These are phyloP conservation scores for Drosophila mauritiana DNA, from an alignment of 1,140 invertebrate species.

Conservation along the genomic window DNA sequence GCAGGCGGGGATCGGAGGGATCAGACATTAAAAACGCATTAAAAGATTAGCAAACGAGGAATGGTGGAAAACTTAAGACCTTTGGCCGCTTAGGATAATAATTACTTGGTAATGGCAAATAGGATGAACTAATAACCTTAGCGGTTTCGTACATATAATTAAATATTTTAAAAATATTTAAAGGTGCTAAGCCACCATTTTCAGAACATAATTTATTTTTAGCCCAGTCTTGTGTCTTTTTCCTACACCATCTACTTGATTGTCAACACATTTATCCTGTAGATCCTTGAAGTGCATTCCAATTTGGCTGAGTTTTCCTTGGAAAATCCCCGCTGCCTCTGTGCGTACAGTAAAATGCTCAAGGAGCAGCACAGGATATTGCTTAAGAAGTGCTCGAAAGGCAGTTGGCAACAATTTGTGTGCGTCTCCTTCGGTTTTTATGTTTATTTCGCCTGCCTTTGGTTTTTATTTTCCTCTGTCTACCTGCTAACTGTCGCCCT, in stretches of 20 bases:
- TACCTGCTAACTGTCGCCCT: constrained; percentile 42
- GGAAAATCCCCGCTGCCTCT: background rate
- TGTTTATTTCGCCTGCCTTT: constrained; percentile 64
- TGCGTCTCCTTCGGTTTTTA: constrained; percentile 47
- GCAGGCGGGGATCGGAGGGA: background rate
- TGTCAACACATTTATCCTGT: constrained; percentile 29
- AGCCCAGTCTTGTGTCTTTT: constrained; percentile 7
- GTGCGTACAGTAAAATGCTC: constrained; percentile 37
- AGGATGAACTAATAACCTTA: background rate
- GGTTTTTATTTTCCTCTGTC: constrained; percentile 57
- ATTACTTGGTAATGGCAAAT: constrained; percentile 22
- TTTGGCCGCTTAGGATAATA: constrained; percentile 15
- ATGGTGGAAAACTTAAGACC: background rate
- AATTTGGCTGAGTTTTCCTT: constrained; percentile 51
- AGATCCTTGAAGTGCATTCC: constrained; percentile 50
- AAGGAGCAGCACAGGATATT: constrained; percentile 39
- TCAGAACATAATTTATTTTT: constrained; percentile 10
- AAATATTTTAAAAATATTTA: background rate
- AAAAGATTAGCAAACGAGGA: constrained; percentile 44
- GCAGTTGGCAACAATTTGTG: constrained; percentile 21
- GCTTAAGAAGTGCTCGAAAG: constrained; percentile 44
- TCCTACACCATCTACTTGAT: background rate
- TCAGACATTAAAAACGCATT: constrained; percentile 70
- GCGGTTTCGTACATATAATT: background rate
- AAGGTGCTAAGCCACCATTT: background rate